phyloP scores from a whole-genome alignment of 2,113 vertebrate genomes.

The Notarius lentiginosus region DNA sequence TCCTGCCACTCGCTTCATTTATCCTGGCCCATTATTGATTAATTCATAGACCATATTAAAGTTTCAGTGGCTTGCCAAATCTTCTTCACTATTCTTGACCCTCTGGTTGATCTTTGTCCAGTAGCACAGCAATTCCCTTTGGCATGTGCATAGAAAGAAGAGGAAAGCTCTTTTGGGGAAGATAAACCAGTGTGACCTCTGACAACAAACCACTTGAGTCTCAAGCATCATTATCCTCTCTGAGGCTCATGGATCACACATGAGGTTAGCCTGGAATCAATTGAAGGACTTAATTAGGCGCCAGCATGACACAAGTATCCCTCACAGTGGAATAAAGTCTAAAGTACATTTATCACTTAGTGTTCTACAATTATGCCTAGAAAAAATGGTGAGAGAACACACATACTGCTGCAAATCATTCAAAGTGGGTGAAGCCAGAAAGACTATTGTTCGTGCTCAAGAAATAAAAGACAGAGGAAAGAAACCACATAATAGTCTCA shows the following conservation, averaged over 20 bases:
- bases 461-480: background rate
- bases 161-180: conserved; percentile 38
- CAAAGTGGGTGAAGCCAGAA: background rate
- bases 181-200: conserved; percentile 20
- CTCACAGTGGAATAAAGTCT: conserved; percentile 5
- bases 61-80: conserved; percentile 70
- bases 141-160: conserved; percentile 50
- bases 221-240: conserved; percentile 45
- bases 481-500: background rate
- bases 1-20: conserved; percentile 60
- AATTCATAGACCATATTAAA: conserved; percentile 72
- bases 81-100: conserved; percentile 66
- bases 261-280: conserved; percentile 7
- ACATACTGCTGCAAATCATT: background rate
- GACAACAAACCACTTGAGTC: conserved; percentile 23
- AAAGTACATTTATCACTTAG: conserved; percentile 17
- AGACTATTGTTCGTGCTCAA: background rate
- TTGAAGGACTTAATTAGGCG: conserved; percentile 40
- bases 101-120: conserved; percentile 61
- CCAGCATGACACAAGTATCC: conserved; percentile 10
- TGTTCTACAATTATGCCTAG: conserved; percentile 32
- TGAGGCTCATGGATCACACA: conserved; percentile 23
- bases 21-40: conserved; percentile 67
- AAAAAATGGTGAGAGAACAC: background rate
- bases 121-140: conserved; percentile 55